Base-by-base conservation (phyloP, 1,140 invertebrate species). In the Heterodera carotae region DNA sequence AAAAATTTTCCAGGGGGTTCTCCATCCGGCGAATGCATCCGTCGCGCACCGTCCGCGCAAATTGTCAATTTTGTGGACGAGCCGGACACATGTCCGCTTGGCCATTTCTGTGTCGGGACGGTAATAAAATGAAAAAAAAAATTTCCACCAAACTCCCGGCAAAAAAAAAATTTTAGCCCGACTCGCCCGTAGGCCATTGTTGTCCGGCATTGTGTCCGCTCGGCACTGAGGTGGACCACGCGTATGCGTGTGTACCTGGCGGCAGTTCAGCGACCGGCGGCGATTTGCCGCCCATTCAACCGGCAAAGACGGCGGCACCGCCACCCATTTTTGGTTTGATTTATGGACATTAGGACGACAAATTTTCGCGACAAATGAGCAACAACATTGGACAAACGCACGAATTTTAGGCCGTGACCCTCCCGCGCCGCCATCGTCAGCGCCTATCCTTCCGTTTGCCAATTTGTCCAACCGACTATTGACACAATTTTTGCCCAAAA, bases 171-270 rank as follows among this genome's bases (percentile, higher is more conserved):
- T 29, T 34, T 80, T 12, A 74, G 62, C 82, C 80, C 18, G 85
- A 87, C 64, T 85, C 85, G n/a, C 82, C 84, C 22, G 74, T 86
- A 31, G 85, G 85, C 25, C 85, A 87, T 71, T 87, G 85, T 59
- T 87, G 85, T 81, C 85, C 85, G 10, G 75, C 76, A 27, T 76
- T 83, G 29, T 87, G 85, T 56, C 85, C 85, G n/a, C 69, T 87
- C 18, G 83, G 81, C 31, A 69, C 82, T 12, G 39, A 29, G n/a
- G 80, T 83, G 48, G 82, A 83, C 64, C 15, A 62, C 34, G 31
- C 48, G 18, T 83, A 69, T 56, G 80, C 59, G 2, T 83, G 82
- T 43, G 60, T 84, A 22, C 80, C 82, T 34, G 82, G 82, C 8
- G 72, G 60, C 10, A n/a, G 33, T n/a, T 27, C 25, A 5, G 56